phyloP scores from a whole-genome alignment of 2,797 vertebrate species.

The Pelochelys cantorii region DNA sequence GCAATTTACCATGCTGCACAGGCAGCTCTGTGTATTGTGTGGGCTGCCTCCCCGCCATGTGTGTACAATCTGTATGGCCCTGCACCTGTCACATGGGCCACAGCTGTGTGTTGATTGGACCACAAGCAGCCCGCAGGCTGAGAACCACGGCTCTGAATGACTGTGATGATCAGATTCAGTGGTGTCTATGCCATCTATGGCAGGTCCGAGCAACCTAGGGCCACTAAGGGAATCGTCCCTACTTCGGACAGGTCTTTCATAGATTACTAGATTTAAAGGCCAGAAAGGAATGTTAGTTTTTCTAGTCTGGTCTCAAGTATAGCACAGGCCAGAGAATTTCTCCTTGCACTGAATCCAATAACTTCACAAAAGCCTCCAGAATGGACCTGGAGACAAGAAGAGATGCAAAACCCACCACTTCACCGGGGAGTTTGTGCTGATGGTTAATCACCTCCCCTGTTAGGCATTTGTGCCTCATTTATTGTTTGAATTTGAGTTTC shows the following conservation, averaged over 20 bases:
- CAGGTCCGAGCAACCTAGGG: neutral
- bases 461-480: constrained; percentile 27
- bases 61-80: too few relatives aligned
- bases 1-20: too few relatives aligned
- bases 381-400: constrained; percentile 36
- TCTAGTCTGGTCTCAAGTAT: neutral
- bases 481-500: constrained; percentile 64
- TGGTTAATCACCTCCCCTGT: constrained; percentile 56
- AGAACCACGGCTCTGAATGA: neutral
- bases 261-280: neutral
- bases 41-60: too few relatives aligned
- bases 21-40: too few relatives aligned
- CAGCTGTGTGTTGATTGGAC: too few relatives aligned
- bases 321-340: constrained; percentile 2
- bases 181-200: neutral
- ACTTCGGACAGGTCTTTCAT: too few relatives aligned
- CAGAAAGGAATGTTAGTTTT: neutral
- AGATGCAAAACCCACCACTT: constrained; percentile 63
- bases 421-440: constrained; percentile 45
- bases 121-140: too few relatives aligned
- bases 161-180: neutral
- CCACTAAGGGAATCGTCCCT: too few relatives aligned
- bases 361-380: constrained; percentile 33
- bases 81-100: too few relatives aligned
- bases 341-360: neutral